Evolutionary conservation across 2,888 invertebrate species (phyloP).

Genomic region (Tholera decimalis): DNA sequence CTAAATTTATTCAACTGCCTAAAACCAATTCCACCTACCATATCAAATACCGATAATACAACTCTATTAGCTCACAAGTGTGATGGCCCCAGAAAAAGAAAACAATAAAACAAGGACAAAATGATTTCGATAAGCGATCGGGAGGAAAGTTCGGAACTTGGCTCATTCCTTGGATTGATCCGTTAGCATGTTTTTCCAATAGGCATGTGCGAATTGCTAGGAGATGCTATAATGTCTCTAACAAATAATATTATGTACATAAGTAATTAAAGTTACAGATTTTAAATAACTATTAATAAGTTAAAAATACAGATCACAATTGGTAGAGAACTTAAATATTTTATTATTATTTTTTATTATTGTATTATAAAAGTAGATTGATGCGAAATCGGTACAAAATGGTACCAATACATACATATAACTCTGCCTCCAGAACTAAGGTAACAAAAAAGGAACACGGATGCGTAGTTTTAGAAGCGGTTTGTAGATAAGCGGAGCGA

Average conservation of each 20-base stretch:
- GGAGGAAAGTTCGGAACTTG: constrained; percentile 35
- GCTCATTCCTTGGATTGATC: constrained; percentile 48
- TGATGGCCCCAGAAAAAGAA: constrained; percentile 17
- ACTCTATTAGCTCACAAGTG: constrained; percentile 35
- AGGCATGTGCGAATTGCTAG: background rate
- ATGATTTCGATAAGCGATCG: constrained; percentile 54
- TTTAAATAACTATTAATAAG: too few species aligned
- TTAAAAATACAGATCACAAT: too few species aligned
- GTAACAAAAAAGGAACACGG: too few species aligned
- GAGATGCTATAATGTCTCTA: background rate
- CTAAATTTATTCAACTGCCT: background rate
- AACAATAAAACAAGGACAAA: constrained; percentile 47
- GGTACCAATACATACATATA: too few species aligned
- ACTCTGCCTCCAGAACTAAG: too few species aligned
- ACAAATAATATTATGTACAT: too few species aligned
- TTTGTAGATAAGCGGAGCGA: background rate
- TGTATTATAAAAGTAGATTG: too few species aligned
- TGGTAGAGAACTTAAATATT: too few species aligned
- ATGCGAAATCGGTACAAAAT: too few species aligned
- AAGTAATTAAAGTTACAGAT: too few species aligned
- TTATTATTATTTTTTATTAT: too few species aligned
- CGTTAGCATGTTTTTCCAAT: background rate
- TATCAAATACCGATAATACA: constrained; percentile 5
- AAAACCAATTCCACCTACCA: background rate
- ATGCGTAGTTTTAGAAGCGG: too few species aligned